Evolutionary conservation across 2,888 invertebrate genomes (phyloP).

Genomic region (Cylindroiulus punctatus): DNA sequence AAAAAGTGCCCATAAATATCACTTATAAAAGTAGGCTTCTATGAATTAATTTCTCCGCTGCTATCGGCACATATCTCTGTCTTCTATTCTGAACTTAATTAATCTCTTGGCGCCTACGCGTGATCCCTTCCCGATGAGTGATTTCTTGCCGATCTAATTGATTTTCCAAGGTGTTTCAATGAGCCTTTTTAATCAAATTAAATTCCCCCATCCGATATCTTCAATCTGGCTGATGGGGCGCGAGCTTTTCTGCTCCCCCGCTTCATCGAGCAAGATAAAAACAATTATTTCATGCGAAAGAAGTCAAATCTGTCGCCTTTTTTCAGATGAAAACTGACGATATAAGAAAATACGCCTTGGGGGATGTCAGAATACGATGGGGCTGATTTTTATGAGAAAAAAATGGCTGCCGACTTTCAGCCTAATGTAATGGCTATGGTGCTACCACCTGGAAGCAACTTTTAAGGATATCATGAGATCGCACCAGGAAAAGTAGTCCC

Average conservation of each 20-base stretch:
- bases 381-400: no score
- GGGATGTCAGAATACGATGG: no score
- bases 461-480: no score
- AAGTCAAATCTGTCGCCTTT: background rate
- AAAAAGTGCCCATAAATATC: background rate
- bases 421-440: no score
- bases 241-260: background rate
- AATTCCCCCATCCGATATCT: background rate
- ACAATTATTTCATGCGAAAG: background rate
- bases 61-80: background rate
- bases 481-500: no score
- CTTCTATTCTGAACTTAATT: background rate
- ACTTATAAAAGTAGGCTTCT: background rate
- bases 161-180: constrained; percentile 14
- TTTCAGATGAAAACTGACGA: background rate
- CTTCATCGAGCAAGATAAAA: background rate
- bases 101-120: background rate
- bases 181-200: constrained; percentile 15
- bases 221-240: background rate
- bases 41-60: background rate
- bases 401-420: no score
- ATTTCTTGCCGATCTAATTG: background rate
- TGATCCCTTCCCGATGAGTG: background rate
- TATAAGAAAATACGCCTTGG: background rate
- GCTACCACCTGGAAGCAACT: no score